Base-by-base conservation (phyloP, 2,888 invertebrate species). In the Gibbula magus region DNA sequence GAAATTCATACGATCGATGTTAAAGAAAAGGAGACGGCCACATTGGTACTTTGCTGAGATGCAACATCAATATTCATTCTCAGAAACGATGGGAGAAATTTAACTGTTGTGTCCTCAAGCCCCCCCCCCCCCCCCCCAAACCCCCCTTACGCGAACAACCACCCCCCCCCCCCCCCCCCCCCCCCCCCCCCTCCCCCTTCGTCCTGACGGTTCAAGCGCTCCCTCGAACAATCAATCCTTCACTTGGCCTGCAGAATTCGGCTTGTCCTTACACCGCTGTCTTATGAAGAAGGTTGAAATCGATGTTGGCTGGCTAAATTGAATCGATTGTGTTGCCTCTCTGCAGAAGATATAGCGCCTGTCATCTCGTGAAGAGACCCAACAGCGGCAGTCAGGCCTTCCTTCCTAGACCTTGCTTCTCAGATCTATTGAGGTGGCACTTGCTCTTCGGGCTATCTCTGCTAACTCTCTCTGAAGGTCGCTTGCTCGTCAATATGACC, bases 281-380 rank as follows among this genome's bases (percentile, higher is more conserved):
- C 70, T 70, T 70, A 70, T 32, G 70, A 70, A 70, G 39, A 70
- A 75, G 32, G 75, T 32, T 32, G 75, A 54, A 75, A 75, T 75
- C 75, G 54, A 75, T 75, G 32, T 29, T 75, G 52, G 53, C 54
- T 75, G 52, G 75, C 75, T 54, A 75, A 75, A 75, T 75, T 54
- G 75, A 75, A 75, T 75, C 75, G 75, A 75, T 75, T 75, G 18
- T 29, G 53, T 20, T 75, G 53, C 54, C 35, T 75, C 53, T 56
- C 29, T 70, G 25, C 54, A 75, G 35, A 35, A 3, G 75, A 29
- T 53, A 75, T 52, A 75, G 53, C 20, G 39, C 39, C 51, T 75
- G 75, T 75, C 75, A 52, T 51, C 70, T 20, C 70, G 4, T 56
- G 56, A 7, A 25, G 56, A 56, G 25, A 22, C 20, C 20, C 20